Evolutionary conservation across 2,797 vertebrate species (phyloP), one percentile per base, ranked within the genome.

Genomic region (Calcarius lapponicus): DNA sequence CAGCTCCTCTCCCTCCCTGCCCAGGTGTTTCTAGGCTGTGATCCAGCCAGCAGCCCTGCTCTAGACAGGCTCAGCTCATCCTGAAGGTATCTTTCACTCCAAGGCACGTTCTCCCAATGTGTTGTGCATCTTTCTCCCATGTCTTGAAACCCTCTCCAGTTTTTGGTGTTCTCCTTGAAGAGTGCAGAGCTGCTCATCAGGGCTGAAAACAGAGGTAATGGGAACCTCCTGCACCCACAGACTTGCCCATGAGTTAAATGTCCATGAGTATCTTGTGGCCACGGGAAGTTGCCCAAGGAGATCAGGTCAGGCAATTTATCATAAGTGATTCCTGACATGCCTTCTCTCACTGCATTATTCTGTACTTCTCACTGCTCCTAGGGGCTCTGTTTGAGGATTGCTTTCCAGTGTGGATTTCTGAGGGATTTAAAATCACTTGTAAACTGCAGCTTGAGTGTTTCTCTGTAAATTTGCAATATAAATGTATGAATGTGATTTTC

Each of bases 401-500:
- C 32, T 88, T 97, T 92, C 61, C 71, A 81, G 51, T 48, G 48
- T 85, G 66, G 62, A 69, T 80, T 88, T 95, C 80, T 42, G 45
- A 74, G 48, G 43, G 65, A 96, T 95, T 94, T 87, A 81, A 94
- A 91, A 94, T 69, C 54, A 79, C 80, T 92, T 94, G 74, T 86
- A 81, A 91, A 86, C 72, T 84, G 42, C 56, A 81, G 53, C 56
- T 70, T 42, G 48, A 94, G 69, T 92, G 76, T 85, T 95, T 87
- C 70, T 87, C 86, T 85, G 70, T 94, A 93, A 92, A 95, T 93
- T 36, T 96, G 95, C 90, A 91, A 71, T 83, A 87, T 61, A 64
- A 78, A 92, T 64, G 65, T 94, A 82, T 71, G 79, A 91, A 86
- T 72, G 64, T 71, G 73, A 80, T 94, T 95, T 94, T 94, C 54